Evolutionary conservation across 2,113 vertebrate genomes (phyloP).

Genomic region (Pangasianodon hypophthalmus): DNA sequence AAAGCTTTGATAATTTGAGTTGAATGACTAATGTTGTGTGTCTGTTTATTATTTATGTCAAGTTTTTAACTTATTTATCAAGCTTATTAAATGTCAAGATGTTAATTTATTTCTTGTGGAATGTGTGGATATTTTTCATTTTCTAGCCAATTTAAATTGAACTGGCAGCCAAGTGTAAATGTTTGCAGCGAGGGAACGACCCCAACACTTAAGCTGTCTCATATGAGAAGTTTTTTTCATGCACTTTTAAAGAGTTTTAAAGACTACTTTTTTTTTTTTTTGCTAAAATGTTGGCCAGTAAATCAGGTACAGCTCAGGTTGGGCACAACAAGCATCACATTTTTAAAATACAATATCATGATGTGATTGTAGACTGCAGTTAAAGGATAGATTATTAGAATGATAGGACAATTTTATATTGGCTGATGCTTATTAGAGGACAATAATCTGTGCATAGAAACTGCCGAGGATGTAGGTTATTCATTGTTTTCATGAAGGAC

Average conservation of each 20-base stretch:
- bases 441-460: not conserved
- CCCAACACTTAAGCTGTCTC: not conserved
- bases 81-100: slow-evolving; percentile 10
- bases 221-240: not conserved
- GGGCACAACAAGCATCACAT: not conserved
- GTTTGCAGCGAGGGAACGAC: not conserved
- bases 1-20: not conserved
- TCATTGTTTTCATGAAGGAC: not conserved
- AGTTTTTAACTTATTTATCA: not conserved
- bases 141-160: not conserved
- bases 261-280: not conserved
- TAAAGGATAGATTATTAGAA: not conserved
- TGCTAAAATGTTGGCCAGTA: not conserved
- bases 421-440: not conserved
- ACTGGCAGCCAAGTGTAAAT: not conserved
- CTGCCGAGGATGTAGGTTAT: slow-evolving; percentile 3
- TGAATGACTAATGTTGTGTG: not conserved
- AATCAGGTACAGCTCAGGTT: not conserved
- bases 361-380: not conserved
- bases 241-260: not conserved
- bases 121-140: not conserved
- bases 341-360: not conserved
- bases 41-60: not conserved
- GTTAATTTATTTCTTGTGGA: not conserved
- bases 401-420: not conserved